Base-by-base conservation (phyloP, 2,888 invertebrate genomes). In the Fissipunctia ypsillon region DNA sequence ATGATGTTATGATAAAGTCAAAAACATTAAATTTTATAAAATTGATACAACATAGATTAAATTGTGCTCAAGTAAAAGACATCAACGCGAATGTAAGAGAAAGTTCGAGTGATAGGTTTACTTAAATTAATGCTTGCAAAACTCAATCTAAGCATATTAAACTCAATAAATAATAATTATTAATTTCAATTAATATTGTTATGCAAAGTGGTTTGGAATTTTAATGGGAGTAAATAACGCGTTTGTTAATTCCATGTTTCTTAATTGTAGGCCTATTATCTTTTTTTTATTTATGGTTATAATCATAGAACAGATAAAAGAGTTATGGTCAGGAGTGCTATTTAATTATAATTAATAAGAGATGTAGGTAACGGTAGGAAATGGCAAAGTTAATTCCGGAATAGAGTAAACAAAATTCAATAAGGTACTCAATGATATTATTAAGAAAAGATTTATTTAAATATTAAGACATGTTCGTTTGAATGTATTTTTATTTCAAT, bases 41-140 rank as follows among this genome's bases (percentile, higher is more conserved):
- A 31, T 31, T 38, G 9, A 69, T 67, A 19, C 41, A 72, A 50
- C 25, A 19, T 38, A 54, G 65, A 81, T 75, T 76, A 76, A 83
- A 79, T 54, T 14, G 38, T 70, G 64, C 66, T 78, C 78, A 79
- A 89, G 73, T 77, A 90, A 91, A 91, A 90, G 91, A 91, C 89
- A 87, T 91, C 89, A 91, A 91, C 91, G 91, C 90, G 86, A 72
- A 69, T 80, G 28, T 67, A 60, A 65, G 80, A 86, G 87, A 85
- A 87, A 88, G 86, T 84, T 41, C 28, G 0, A 57, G 28, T 28
- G 25, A n/a, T 14, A 68, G 28, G 66, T 76, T 48, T 14, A 78
- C 43, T 69, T 22, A 43, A 72, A 35, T 57, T 35, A 63, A 59
- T 54, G 7, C 9, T 45, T 41, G 12, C 22, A 60, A n/a, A 63